phyloP scores from a whole-genome alignment of 2,797 vertebrate genomes.

The Eidolon dupreanum region DNA sequence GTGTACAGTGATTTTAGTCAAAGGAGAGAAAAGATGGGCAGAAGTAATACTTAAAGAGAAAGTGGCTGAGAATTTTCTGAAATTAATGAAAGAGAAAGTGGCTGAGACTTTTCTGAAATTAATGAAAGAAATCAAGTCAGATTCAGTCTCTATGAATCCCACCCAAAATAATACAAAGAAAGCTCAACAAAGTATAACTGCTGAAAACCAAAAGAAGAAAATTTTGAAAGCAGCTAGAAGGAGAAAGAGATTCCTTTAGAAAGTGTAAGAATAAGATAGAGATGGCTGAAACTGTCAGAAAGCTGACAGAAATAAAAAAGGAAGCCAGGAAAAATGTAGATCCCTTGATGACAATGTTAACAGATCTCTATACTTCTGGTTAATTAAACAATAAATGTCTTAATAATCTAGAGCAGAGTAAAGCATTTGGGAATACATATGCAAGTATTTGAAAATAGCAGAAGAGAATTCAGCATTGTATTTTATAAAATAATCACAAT shows the following conservation, averaged over 20 bases:
- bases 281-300: constrained; percentile 31
- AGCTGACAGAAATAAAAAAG: background rate
- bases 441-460: constrained; percentile 26
- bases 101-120: constrained; percentile 7
- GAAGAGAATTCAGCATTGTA: background rate
- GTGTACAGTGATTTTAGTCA: background rate
- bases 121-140: background rate
- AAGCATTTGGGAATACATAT: background rate
- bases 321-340: background rate
- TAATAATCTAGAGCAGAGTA: background rate
- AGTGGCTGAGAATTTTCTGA: background rate
- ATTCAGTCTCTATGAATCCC: background rate
- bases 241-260: background rate
- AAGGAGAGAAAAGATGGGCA: background rate
- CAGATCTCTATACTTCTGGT: background rate
- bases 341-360: constrained; percentile 5
- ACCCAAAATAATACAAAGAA: constrained; percentile 21
- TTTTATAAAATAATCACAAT: background rate
- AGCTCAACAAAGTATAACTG: background rate
- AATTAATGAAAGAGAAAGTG: constrained; percentile 14
- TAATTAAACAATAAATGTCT: constrained; percentile 19
- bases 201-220: background rate
- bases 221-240: background rate
- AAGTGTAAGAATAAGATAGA: background rate
- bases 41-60: background rate